Evolutionary conservation across 2,888 invertebrate genomes (phyloP), one percentile per base, ranked within the genome.

Genomic region (Melanostoma mellinum): DNA sequence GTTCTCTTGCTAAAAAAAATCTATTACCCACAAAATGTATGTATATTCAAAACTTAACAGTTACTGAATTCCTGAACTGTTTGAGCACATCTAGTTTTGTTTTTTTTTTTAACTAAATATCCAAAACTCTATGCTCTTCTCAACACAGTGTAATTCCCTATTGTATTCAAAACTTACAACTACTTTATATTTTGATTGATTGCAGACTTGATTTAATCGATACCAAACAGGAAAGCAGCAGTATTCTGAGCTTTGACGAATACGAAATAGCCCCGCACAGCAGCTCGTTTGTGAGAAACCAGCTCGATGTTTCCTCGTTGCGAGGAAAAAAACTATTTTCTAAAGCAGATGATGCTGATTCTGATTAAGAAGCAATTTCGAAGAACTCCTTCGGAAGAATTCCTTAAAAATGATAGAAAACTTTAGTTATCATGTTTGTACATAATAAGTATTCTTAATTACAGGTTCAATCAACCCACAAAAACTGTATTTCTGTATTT

Each of bases 281-380:
- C 33, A 63, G 63, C 46, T 77, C 86, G 1, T 86, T 86, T 75
- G 72, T 86, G 10, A 85, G 87, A 35, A 86, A 86, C 50, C 85
- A 87, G 3, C 79, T 88, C 65, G 90, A 91, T 86, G 86, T 88
- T 32, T 89, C 90, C 32, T 88, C 89, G 38, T 74, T 89, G 63
- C 87, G 88, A 53, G 88, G 90, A 50, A 90, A 90, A 72, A 89
- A 89, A 72, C 85, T 90, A 10, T 90, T 90, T 86, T 78, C 86
- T 55, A 86, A 88, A 85, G 87, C 87, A 75, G 88, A 87, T 58
- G 89, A 90, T 68, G 87, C 87, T 44, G 90, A 90, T 85, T 90
- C 82, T 32, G 82, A 82, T 69, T 82, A 38, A 32, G 5, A 35
- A 3, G 36, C 42, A 53, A 48, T 55, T 52, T 38, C 58, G 48